Conservation (phyloP, 2,113 vertebrate species). For the human (Homo sapiens) region DNA sequence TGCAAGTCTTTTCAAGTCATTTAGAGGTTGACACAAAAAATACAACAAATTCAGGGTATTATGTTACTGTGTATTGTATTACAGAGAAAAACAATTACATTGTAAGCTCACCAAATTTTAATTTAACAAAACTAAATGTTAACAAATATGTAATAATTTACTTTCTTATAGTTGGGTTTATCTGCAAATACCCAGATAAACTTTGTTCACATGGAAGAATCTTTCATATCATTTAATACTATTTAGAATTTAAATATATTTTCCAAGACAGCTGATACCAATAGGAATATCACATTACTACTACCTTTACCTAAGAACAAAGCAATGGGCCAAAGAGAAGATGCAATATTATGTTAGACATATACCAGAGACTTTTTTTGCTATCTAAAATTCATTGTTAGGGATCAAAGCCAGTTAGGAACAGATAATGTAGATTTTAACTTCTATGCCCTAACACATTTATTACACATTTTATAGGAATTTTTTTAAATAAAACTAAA, state of each 20-base stretch:
- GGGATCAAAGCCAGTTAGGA: background rate
- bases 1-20: background rate
- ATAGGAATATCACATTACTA: background rate
- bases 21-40: background rate
- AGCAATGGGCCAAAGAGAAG: background rate
- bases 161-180: background rate
- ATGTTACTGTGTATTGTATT: background rate
- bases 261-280: background rate
- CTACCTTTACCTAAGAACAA: background rate
- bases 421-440: background rate
- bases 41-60: background rate
- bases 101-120: background rate
- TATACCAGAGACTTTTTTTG: background rate
- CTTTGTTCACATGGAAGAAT: background rate
- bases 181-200: background rate
- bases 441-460: background rate
- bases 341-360: background rate
- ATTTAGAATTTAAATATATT: background rate
- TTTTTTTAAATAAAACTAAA: background rate
- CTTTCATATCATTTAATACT: background rate
- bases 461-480: background rate
- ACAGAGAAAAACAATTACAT: background rate
- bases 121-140: background rate
- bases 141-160: background rate
- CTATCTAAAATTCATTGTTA: background rate